These are phyloP conservation scores for Centruroides sculpturatus DNA, from an alignment of 1,140 invertebrate genomes.

Conservation along the genomic window DNA sequence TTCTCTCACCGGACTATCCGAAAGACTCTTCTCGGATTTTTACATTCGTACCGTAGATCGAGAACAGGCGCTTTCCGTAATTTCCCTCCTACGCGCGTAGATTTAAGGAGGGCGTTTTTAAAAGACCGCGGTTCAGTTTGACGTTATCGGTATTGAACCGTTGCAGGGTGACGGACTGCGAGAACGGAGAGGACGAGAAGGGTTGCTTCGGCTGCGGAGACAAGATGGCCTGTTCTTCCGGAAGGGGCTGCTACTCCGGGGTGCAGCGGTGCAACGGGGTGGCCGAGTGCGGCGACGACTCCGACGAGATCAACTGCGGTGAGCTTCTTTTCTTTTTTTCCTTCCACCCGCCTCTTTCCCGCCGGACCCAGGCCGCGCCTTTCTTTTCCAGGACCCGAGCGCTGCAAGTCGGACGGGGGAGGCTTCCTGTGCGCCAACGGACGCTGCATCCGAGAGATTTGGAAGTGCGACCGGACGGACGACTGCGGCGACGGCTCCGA, in stretches of 20 bases:
- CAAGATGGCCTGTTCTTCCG: constrained; percentile 21
- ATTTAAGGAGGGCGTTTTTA: too few relatives aligned
- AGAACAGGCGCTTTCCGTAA: too few relatives aligned
- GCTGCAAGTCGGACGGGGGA: constrained; percentile 28
- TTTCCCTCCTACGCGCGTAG: too few relatives aligned
- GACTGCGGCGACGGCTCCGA: constrained; percentile 34
- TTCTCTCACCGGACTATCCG: too few relatives aligned
- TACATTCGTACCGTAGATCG: too few relatives aligned
- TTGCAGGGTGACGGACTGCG: constrained; percentile 64
- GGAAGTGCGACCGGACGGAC: constrained; percentile 31
- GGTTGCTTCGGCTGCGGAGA: constrained; percentile 48
- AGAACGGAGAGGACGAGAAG: constrained; percentile 69
- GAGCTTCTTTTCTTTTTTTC: constrained; percentile 13
- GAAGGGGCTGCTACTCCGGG: constrained; percentile 24
- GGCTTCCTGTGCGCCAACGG: constrained; percentile 32
- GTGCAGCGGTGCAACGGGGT: constrained; percentile 31
- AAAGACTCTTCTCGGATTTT: too few relatives aligned
- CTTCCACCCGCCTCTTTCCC: too few relatives aligned
- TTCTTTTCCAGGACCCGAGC: too few relatives aligned
- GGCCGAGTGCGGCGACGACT: constrained; percentile 25
- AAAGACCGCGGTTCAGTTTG: too few relatives aligned
- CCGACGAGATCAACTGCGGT: constrained; percentile 32
- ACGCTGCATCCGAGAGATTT: constrained; percentile 31
- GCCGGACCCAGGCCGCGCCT: too few relatives aligned
- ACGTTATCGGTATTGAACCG: too few relatives aligned